These are phyloP conservation scores for Isotomurus palustris DNA, from an alignment of 2,888 invertebrate genomes.

Conservation along the genomic window DNA sequence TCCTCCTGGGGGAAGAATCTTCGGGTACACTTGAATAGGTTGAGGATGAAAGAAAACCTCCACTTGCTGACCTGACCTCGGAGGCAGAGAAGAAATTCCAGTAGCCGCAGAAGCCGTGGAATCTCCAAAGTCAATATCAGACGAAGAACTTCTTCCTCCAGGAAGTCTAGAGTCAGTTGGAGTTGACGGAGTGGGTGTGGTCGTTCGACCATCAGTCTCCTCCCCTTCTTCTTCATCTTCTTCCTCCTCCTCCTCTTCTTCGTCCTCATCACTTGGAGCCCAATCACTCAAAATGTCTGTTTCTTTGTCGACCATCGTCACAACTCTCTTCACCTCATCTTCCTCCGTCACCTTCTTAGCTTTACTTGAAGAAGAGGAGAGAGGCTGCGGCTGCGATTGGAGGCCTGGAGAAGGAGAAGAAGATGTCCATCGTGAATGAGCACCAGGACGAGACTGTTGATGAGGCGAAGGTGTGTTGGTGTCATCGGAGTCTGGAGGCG, in stretches of 20 bases:
- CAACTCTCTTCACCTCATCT: background rate
- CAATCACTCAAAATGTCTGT: constrained; percentile 45
- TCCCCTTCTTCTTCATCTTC: constrained; percentile 20
- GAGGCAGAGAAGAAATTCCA: constrained; percentile 18
- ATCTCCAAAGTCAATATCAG: constrained; percentile 38
- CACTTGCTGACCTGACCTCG: constrained; percentile 14
- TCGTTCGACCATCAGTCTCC: constrained; percentile 23
- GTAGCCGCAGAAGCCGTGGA: constrained; percentile 27
- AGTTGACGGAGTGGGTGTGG: constrained; percentile 43
- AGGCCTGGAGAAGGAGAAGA: background rate
- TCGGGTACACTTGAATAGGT: constrained; percentile 12
- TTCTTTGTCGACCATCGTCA: constrained; percentile 37
- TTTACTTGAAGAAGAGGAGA: no score
- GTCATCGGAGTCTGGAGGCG: constrained; percentile 20
- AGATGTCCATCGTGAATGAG: constrained; percentile 11
- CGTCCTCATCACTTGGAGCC: constrained; percentile 42
- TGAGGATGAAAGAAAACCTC: constrained; percentile 19
- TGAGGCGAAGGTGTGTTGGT: constrained; percentile 24
- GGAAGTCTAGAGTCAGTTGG: constrained; percentile 33
- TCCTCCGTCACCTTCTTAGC: constrained; percentile 1
- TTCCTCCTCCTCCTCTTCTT: constrained; percentile 31
- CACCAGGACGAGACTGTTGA: background rate
- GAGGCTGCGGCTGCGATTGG: constrained; percentile 20
- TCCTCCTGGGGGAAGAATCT: constrained; percentile 19
- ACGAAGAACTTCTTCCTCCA: constrained; percentile 28